A percentile compares a stretch with the other conserved stretches of the same genome.
These are phyloP conservation scores for Pissodes strobi DNA, from an alignment of 1,140 invertebrate species.

Conservation along the genomic window DNA sequence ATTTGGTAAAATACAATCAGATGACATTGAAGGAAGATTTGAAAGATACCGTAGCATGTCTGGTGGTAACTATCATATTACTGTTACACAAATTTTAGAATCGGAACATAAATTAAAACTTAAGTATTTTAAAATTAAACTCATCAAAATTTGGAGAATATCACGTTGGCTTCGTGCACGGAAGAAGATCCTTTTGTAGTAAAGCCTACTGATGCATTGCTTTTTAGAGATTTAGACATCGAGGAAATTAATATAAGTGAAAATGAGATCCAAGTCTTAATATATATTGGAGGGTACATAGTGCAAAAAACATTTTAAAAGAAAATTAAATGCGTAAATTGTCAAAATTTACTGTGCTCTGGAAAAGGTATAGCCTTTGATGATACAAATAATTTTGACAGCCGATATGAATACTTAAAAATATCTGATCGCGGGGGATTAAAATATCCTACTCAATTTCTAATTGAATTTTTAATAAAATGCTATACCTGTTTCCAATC, in stretches of 20 bases:
- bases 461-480: neutral
- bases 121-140: neutral
- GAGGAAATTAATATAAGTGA: too few relatives aligned
- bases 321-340: neutral
- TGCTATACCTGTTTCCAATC: too few relatives aligned
- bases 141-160: neutral
- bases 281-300: neutral
- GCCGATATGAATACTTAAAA: neutral
- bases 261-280: neutral
- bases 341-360: neutral
- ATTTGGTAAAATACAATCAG: too few relatives aligned
- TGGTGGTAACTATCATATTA: neutral
- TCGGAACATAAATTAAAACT: neutral
- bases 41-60: neutral
- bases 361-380: neutral
- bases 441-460: too few relatives aligned
- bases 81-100: neutral
- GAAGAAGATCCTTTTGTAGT: too few relatives aligned
- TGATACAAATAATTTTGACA: neutral
- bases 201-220: too few relatives aligned
- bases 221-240: too few relatives aligned
- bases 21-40: too few relatives aligned
- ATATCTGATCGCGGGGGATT: too few relatives aligned
- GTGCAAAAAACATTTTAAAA: too few relatives aligned
- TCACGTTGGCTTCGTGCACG: too few relatives aligned